Evolutionary conservation across 2,797 vertebrate genomes (phyloP).

Genomic region (Microchirus variegatus): DNA sequence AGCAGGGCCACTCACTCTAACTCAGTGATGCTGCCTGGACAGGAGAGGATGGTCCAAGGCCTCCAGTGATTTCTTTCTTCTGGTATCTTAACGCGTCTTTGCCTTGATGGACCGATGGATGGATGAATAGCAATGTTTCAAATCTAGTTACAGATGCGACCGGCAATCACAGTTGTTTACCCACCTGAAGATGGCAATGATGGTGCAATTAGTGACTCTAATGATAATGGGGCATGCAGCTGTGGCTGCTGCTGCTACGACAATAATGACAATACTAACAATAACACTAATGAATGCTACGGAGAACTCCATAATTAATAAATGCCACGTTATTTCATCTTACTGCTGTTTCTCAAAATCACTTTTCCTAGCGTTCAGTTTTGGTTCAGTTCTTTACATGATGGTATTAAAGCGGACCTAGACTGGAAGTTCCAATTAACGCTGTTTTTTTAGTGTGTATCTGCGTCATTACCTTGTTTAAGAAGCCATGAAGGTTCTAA

Average conservation of each 20-base stretch:
- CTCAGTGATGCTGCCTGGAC: slow-evolving; percentile 71
- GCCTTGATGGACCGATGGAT: slow-evolving; percentile 12
- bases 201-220: slow-evolving; percentile 25
- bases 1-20: slow-evolving; percentile 88
- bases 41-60: slow-evolving; percentile 65
- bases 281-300: slow-evolving; percentile 8
- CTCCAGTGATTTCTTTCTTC: slow-evolving; percentile 87
- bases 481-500: no score
- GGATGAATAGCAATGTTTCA: slow-evolving; percentile 27
- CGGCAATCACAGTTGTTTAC: slow-evolving; percentile 37
- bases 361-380: no score
- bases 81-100: slow-evolving; percentile 62
- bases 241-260: slow-evolving; percentile 20
- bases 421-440: no score
- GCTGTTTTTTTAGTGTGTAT: no score
- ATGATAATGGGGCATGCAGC: slow-evolving; percentile 45
- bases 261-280: slow-evolving; percentile 5
- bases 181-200: slow-evolving; percentile 44
- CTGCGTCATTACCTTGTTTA: no score
- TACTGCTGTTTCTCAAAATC: no score
- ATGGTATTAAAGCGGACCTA: no score
- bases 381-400: no score
- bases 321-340: neutral
- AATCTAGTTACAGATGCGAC: slow-evolving; percentile 21
- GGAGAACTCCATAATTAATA: slow-evolving; percentile 6